A percentile compares a stretch with the other conserved stretches of the same genome.
phyloP scores from a whole-genome alignment of 1,140 invertebrate species.

The Sitophilus oryzae region DNA sequence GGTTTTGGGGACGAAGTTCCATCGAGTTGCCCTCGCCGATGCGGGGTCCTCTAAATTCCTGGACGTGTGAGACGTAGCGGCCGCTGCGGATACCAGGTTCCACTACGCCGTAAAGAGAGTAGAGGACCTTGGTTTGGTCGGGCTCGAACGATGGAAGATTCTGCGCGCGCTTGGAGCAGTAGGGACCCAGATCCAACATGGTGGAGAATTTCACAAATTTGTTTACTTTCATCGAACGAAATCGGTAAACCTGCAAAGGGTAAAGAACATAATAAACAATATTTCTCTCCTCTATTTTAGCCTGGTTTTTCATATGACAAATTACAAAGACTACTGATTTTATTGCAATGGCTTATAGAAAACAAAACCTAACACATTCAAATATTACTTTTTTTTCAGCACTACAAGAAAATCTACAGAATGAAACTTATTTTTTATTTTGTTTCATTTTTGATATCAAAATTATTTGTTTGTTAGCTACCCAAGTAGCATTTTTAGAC shows the following conservation, averaged over 20 bases:
- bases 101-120: constrained; percentile 91
- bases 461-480: too few relatives aligned
- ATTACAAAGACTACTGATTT: too few relatives aligned
- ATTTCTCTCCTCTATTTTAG: too few relatives aligned
- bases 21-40: constrained; percentile 56
- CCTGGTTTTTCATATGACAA: too few relatives aligned
- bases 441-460: too few relatives aligned
- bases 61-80: constrained; percentile 96
- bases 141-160: constrained; percentile 55
- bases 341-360: too few relatives aligned
- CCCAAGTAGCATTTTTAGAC: too few relatives aligned
- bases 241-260: constrained; percentile 33
- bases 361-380: too few relatives aligned
- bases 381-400: too few relatives aligned
- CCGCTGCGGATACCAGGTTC: constrained; percentile 88
- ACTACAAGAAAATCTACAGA: too few relatives aligned
- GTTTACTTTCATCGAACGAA: constrained; percentile 63
- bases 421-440: too few relatives aligned
- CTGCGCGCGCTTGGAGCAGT: constrained; percentile 74
- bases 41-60: constrained; percentile 62
- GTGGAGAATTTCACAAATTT: constrained; percentile 84
- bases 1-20: constrained; percentile 62
- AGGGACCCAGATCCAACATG: constrained; percentile 82
- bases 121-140: constrained; percentile 67
- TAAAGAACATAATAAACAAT: too few relatives aligned